Evolutionary conservation across 2,888 invertebrate genomes (phyloP).

Genomic region (Merodon equestris): DNA sequence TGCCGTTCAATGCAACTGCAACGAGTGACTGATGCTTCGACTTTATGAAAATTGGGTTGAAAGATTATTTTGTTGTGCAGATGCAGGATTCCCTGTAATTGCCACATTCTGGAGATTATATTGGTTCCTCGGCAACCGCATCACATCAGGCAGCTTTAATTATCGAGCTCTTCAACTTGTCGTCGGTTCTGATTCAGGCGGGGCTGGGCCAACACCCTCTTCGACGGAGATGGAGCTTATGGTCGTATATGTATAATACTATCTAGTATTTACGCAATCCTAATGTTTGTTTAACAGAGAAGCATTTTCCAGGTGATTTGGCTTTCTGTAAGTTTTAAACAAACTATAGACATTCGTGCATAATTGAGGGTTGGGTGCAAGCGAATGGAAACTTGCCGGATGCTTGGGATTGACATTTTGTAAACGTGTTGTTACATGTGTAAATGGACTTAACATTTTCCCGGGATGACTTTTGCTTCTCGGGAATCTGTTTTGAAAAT

Average conservation of each 20-base stretch:
- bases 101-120: constrained; percentile 56
- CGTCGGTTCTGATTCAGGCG: neutral
- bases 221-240: constrained; percentile 10
- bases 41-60: constrained; percentile 23
- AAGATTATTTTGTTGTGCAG: constrained; percentile 40
- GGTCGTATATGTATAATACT: constrained; percentile 48
- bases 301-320: constrained; percentile 67
- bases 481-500: constrained; percentile 30
- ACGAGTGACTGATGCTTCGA: constrained; percentile 55
- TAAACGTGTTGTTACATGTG: constrained; percentile 8
- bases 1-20: constrained; percentile 37
- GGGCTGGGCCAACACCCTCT: neutral
- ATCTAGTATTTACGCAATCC: constrained; percentile 46
- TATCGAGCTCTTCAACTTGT: constrained; percentile 48
- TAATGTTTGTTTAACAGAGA: constrained; percentile 62
- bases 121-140: constrained; percentile 34
- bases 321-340: constrained; percentile 50
- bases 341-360: constrained; percentile 57
- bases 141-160: constrained; percentile 50
- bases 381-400: constrained; percentile 17
- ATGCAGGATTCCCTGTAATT: constrained; percentile 25
- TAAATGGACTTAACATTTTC: neutral
- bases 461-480: constrained; percentile 39
- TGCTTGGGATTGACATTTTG: constrained; percentile 28
- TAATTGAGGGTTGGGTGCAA: constrained; percentile 41